Base-by-base conservation (phyloP, 2,797 vertebrate species). In the Danio kyathit region DNA sequence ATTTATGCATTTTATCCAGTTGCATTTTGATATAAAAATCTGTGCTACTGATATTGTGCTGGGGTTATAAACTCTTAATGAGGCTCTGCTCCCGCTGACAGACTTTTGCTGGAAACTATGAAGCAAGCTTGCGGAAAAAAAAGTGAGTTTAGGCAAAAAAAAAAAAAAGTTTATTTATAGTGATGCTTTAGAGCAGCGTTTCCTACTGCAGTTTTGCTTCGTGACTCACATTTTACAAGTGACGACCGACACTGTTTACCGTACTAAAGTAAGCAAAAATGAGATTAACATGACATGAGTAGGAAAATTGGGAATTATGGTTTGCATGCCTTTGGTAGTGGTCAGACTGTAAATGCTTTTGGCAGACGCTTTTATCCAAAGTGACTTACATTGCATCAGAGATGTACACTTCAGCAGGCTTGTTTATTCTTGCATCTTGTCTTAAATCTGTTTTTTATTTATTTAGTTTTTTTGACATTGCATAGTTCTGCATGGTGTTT, bases 11-110 rank as follows among this genome's bases (percentile, higher is more conserved):
- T n/a, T n/a, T n/a, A n/a, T n/a, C n/a, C n/a, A n/a, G n/a, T n/a
- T n/a, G n/a, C n/a, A n/a, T n/a, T n/a, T n/a, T n/a, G n/a, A n/a
- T n/a, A n/a, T n/a, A n/a, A n/a, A n/a, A n/a, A n/a, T n/a, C n/a
- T n/a, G n/a, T n/a, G n/a, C n/a, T n/a, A n/a, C n/a, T n/a, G n/a
- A n/a, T n/a, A n/a, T n/a, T n/a, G n/a, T n/a, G n/a, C n/a, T n/a
- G n/a, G 90, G 89, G 91, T 93, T 92, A 93, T 94, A 91, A 93
- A 93, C 91, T 92, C 89, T 90, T 92, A 92, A 94, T 93, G 90
- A 91, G 89, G 86, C 88, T 71, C 69, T 85, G 89, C 87, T 91
- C 88, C 82, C 71, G 85, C 78, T 84, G 83, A 86, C 78, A 76
- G 85, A 83, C 83, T 87, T 83, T 56, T 87, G 90, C 90, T 83